Evolutionary conservation across 1,140 invertebrate species (phyloP).

Genomic region (Cherax destructor): DNA sequence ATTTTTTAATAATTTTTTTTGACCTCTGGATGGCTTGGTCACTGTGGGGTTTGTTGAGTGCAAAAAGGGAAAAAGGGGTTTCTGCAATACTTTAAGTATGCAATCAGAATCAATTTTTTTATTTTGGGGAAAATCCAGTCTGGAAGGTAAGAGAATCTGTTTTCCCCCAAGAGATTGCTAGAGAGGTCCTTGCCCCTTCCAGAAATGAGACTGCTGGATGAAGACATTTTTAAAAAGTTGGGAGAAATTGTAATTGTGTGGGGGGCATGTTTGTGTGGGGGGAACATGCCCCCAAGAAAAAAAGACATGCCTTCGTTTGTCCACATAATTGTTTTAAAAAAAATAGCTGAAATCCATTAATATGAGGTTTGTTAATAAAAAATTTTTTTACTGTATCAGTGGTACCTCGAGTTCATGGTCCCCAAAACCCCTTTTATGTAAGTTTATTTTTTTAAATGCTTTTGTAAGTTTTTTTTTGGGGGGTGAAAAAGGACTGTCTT

Average conservation of each 20-base stretch:
- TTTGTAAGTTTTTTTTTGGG: too few species aligned
- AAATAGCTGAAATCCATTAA: too few species aligned
- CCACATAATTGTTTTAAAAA: too few species aligned
- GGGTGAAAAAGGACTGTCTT: too few species aligned
- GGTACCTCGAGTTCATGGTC: too few species aligned
- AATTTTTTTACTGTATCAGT: too few species aligned
- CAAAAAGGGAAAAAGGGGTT: neutral
- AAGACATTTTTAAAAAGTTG: constrained; percentile 13
- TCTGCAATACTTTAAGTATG: constrained; percentile 17
- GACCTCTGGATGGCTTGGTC: constrained; percentile 38
- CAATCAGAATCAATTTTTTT: constrained; percentile 34
- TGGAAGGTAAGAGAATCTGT: constrained; percentile 17
- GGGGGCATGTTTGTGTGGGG: too few species aligned
- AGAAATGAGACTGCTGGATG: constrained; percentile 76
- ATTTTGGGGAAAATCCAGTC: constrained; percentile 1
- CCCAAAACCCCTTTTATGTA: too few species aligned
- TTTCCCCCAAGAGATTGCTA: constrained; percentile 77
- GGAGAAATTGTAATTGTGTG: neutral
- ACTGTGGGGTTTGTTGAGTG: constrained; percentile 31
- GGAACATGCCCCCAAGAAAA: too few species aligned
- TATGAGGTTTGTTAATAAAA: too few species aligned
- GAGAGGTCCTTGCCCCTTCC: constrained; percentile 79
- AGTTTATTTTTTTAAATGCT: too few species aligned
- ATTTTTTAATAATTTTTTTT: neutral
- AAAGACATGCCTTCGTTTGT: too few species aligned